Evolutionary conservation across 1,140 invertebrate species (phyloP), one percentile per base, ranked within the genome.

Genomic region (Globodera ellingtonae): DNA sequence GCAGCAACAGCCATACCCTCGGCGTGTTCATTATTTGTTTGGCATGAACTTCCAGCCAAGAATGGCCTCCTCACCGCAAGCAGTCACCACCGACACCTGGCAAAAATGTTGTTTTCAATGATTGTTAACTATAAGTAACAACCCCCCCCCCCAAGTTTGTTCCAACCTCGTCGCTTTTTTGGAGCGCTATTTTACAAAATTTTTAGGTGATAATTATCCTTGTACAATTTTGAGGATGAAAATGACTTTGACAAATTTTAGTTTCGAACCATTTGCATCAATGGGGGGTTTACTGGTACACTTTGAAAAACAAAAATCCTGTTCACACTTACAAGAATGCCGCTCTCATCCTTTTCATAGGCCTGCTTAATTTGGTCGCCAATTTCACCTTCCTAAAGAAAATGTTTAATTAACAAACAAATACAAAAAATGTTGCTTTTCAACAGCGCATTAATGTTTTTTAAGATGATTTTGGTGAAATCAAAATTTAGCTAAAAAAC

Each of bases 21-120:
- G 35, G 35, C 35, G 1, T 35, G 35, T 35, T 35, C 50, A 67
- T 78, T 84, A 83, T 70, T 83, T 76, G 72, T 86, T 87, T 24
- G 86, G 83, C 85, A 88, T 88, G 78, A 86, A 87, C 79, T 87
- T 87, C 83, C 83, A 87, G 18, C 85, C 86, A 18, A 87, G 83
- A 76, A 87, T 79, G 47, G 80, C 82, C 79, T 88, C 86, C 78
- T 88, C 86, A 65, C 87, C 87, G 70, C 86, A 87, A 67, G 86
- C 86, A 71, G 84, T 74, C 47, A 86, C 85, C 71, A 89, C 86
- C 59, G 82, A 72, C 65, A 83, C 65, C 82, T 81, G 8, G 52
- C 15, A 10, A 10, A 15, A 15, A 15, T 24, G 24, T 24, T 24
- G 24, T 24, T n/a, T n/a, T n/a, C n/a, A 15, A 52, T 6, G 4